Evolutionary conservation across 1,140 invertebrate species (phyloP).

Genomic region (Magallana ariakensis): DNA sequence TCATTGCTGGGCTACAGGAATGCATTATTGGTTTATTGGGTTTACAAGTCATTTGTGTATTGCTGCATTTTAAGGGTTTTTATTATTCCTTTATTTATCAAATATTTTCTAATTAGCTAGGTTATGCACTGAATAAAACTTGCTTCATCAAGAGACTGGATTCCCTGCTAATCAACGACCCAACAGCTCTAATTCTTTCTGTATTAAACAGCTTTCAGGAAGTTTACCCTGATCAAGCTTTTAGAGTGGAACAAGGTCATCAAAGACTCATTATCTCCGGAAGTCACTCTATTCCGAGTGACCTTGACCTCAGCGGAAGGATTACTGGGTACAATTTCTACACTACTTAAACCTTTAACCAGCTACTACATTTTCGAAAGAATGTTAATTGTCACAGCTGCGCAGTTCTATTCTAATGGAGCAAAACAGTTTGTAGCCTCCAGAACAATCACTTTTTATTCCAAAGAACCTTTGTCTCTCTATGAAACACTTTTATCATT

Average conservation of each 20-base stretch:
- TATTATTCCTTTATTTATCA: background rate
- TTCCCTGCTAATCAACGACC: background rate
- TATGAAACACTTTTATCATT: background rate
- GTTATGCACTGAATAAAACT: background rate
- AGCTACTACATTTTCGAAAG: background rate
- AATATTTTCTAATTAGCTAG: background rate
- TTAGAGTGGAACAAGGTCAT: background rate
- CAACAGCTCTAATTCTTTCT: background rate
- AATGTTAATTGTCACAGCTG: slow-evolving; percentile 33
- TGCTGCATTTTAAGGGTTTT: background rate
- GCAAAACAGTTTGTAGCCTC: background rate
- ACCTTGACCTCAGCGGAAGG: slow-evolving; percentile 13
- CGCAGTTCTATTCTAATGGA: background rate
- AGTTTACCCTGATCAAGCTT: background rate
- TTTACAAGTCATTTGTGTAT: too few relatives aligned
- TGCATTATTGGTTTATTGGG: too few relatives aligned
- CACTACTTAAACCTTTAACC: background rate
- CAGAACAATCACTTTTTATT: background rate
- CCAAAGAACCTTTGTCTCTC: too few relatives aligned
- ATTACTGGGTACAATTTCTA: background rate
- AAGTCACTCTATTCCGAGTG: background rate
- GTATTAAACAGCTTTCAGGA: background rate
- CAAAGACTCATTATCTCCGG: background rate
- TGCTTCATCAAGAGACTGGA: background rate
- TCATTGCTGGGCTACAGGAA: too few relatives aligned